Percentiles rank a stretch among this genome's conserved stretches.
Evolutionary conservation across 2,797 vertebrate species (phyloP).

Genomic region (Gadopsis marmoratus): DNA sequence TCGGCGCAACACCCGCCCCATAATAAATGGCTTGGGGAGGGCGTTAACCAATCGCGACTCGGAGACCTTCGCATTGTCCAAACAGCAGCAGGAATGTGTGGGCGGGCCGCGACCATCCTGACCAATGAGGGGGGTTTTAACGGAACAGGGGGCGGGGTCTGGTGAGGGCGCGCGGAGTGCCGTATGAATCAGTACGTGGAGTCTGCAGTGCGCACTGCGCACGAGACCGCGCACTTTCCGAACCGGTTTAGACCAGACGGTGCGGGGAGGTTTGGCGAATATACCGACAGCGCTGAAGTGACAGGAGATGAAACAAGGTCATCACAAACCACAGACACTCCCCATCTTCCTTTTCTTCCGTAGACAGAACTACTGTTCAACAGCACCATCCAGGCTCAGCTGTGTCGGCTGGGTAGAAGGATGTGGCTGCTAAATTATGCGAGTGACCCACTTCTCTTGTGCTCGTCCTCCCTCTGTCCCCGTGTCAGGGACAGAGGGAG

Average conservation of each 20-base stretch:
- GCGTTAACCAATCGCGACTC: constrained; percentile 69
- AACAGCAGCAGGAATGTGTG: constrained; percentile 56
- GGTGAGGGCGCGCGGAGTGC: constrained; percentile 56
- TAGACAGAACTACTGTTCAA: background rate
- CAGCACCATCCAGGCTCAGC: constrained; percentile 4
- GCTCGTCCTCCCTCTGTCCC: background rate
- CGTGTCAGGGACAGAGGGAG: background rate
- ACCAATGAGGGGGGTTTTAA: constrained; percentile 68
- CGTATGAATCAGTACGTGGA: constrained; percentile 70
- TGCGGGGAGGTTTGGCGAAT: constrained; percentile 73
- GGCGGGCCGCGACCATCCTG: constrained; percentile 44
- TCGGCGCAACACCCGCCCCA: constrained; percentile 41
- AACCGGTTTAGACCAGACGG: constrained; percentile 89
- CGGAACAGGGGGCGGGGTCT: constrained; percentile 8
- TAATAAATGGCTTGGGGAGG: constrained; percentile 53
- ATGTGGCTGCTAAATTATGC: constrained; percentile 59
- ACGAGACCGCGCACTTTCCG: constrained; percentile 79
- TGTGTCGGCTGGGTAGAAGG: constrained; percentile 1
- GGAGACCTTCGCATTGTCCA: constrained; percentile 33
- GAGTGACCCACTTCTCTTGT: constrained; percentile 65
- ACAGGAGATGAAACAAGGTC: constrained; percentile 67
- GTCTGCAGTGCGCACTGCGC: constrained; percentile 58
- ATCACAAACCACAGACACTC: background rate
- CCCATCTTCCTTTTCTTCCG: background rate
- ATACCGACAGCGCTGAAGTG: constrained; percentile 64